These are phyloP conservation scores for Cantharis nigra DNA, from an alignment of 2,888 invertebrate species.

Conservation along the genomic window DNA sequence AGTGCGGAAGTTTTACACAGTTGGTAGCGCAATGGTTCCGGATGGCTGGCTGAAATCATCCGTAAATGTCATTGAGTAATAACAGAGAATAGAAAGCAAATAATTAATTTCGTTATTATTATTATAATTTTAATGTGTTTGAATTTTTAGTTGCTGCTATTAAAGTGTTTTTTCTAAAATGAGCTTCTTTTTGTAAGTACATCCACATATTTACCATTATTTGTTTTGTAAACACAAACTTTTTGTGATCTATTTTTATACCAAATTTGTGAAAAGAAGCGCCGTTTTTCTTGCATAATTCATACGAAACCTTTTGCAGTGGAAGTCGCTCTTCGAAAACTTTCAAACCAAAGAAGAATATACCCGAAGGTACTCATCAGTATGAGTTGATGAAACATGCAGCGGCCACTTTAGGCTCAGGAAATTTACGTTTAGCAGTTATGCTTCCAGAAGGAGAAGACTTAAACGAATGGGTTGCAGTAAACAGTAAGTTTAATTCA, in stretches of 20 bases:
- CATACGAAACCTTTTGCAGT: slow-evolving; percentile 55
- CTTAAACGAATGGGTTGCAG: slow-evolving; percentile 99
- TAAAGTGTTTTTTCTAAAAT: slow-evolving; percentile 50
- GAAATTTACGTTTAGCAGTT: slow-evolving; percentile 94
- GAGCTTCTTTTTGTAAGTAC: slow-evolving; percentile 71
- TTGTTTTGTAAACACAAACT: slow-evolving; percentile 7
- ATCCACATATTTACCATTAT: slow-evolving; percentile 2
- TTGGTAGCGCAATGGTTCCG: slow-evolving; percentile 16
- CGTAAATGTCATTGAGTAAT: slow-evolving; percentile 47
- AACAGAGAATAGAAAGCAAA: slow-evolving; percentile 27
- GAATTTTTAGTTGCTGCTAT: slow-evolving; percentile 6
- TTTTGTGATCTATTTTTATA: slow-evolving; percentile 37
- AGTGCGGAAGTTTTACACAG: neutral
- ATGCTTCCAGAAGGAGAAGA: slow-evolving; percentile 98
- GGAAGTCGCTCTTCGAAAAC: slow-evolving; percentile 94
- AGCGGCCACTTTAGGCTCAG: slow-evolving; percentile 97
- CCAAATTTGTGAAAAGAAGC: neutral
- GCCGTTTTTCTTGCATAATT: slow-evolving; percentile 6
- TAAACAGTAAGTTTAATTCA: slow-evolving; percentile 84
- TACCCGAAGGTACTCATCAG: slow-evolving; percentile 97
- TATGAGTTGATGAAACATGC: slow-evolving; percentile 99
- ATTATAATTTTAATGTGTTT: slow-evolving; percentile 15
- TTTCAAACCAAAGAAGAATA: slow-evolving; percentile 98
- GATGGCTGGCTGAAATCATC: slow-evolving; percentile 41
- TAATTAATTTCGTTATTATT: neutral